Base-by-base conservation (phyloP, 2,797 vertebrate species). In the Mallotus villosus region DNA sequence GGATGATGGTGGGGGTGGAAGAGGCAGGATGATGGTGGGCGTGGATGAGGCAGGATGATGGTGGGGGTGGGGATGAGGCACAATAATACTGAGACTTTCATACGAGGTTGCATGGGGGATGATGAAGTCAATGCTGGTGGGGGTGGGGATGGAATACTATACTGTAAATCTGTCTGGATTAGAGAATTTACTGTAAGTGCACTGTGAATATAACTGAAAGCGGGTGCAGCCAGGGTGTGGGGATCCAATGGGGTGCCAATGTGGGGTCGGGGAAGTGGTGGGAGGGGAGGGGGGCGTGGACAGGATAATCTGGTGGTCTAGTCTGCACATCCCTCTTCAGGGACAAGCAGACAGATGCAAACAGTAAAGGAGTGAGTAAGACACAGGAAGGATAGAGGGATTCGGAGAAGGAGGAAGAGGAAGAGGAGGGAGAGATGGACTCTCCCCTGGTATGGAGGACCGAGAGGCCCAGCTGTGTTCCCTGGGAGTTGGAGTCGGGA, bases 401-500 rank as follows among this genome's bases (percentile, higher is more conserved):
- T 4, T 25, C 1, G 14, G 60, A 29, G 60, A 29, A 14, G 22
- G 2, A 62, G 62, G 32, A 34, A 34, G 2, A 62, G 62, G 32
- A 34, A 34, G 27, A 63, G 16, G 62, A 63, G 32, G 34, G 62
- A 34, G 32, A 37, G 29, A 82, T 88, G 84, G 78, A 86, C 63
- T 80, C 79, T 65, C 70, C 77, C 3, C 73, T 77, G 16, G 1
- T 67, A 66, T 67, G 82, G 75, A 83, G 70, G 55, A 59, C 67
- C 61, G 77, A 81, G 69, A 74, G 84, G 27, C 84, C 90, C 25
- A 82, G 83, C 79, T 90, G 89, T 63, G 73, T 87, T 66, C 85
- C 85, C 0, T 89, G 86, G 88, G 82, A 90, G 24, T 65, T 82
- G 73, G 76, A 75, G 49, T 74, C 37, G 5, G 51, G 73, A 46